Conservation (phyloP, 2,113 vertebrate genomes). For the Tachycineta bicolor region DNA sequence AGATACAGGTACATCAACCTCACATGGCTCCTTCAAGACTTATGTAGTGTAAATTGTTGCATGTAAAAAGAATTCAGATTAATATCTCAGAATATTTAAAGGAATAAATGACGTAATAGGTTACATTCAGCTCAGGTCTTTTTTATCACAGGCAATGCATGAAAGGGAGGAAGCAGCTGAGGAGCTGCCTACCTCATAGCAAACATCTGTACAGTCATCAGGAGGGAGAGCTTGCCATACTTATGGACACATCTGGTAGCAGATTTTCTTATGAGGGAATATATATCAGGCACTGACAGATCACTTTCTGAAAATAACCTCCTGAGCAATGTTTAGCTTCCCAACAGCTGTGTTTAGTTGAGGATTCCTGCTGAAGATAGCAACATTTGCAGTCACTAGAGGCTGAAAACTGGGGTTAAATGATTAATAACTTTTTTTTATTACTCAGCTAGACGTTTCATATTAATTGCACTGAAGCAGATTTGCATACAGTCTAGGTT, state of each 20-base stretch:
- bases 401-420: not conserved
- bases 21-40: not conserved
- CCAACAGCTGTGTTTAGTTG: conserved; percentile 33
- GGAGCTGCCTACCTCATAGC: not conserved
- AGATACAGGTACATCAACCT: not conserved
- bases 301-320: conserved; percentile 19
- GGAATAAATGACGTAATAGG: not conserved
- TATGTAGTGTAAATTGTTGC: not conserved
- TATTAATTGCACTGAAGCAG: not conserved
- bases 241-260: not conserved
- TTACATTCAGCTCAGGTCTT: not conserved
- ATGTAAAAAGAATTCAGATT: not conserved
- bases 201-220: not conserved
- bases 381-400: conserved; percentile 3
- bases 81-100: not conserved
- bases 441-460: not conserved
- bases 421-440: conserved; percentile 4
- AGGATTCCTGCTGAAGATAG: conserved; percentile 35
- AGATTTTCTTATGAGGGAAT: not conserved
- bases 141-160: not conserved
- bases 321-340: not conserved
- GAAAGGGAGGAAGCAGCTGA: not conserved
- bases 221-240: not conserved
- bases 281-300: conserved; percentile 12
- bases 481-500: not conserved